Conservation (phyloP, 2,888 invertebrate species). For the Hipparchia sbordonii region DNA sequence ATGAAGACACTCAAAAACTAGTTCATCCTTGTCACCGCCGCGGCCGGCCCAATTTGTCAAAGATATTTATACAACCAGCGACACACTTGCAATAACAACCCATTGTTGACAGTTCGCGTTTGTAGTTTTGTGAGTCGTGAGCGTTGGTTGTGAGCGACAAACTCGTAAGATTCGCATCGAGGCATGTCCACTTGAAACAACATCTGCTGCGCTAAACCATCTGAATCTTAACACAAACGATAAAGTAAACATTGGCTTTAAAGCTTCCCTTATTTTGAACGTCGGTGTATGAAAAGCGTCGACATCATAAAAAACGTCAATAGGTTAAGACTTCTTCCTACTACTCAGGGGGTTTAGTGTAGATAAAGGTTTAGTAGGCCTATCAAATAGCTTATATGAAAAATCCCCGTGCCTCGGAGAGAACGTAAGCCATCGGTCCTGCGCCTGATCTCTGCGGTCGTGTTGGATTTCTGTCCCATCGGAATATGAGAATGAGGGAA, state of each 20-base stretch:
- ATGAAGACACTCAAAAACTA: slow-evolving; percentile 15
- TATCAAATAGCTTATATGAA: too few species aligned
- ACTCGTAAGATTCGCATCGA: slow-evolving; percentile 71
- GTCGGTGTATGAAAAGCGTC: too few species aligned
- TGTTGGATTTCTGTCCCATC: too few species aligned
- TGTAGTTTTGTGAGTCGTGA: slow-evolving; percentile 54
- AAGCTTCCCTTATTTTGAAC: neutral
- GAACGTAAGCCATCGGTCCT: too few species aligned
- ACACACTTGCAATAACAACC: slow-evolving; percentile 75
- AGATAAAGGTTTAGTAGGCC: too few species aligned
- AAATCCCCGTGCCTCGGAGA: too few species aligned
- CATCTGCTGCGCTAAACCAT: slow-evolving; percentile 55
- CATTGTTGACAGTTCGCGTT: slow-evolving; percentile 66
- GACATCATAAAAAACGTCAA: too few species aligned
- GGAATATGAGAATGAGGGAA: too few species aligned
- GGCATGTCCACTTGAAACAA: slow-evolving; percentile 65
- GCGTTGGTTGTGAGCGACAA: slow-evolving; percentile 45
- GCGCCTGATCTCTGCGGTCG: too few species aligned
- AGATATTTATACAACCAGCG: slow-evolving; percentile 68
- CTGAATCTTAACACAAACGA: neutral
- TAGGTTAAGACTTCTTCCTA: too few species aligned
- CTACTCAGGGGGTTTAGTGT: too few species aligned
- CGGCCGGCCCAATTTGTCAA: slow-evolving; percentile 60
- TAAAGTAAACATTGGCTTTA: slow-evolving; percentile 3
- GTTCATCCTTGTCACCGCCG: slow-evolving; percentile 22